phyloP scores from a whole-genome alignment of 1,140 invertebrate species.

The Eubasilissa regina region DNA sequence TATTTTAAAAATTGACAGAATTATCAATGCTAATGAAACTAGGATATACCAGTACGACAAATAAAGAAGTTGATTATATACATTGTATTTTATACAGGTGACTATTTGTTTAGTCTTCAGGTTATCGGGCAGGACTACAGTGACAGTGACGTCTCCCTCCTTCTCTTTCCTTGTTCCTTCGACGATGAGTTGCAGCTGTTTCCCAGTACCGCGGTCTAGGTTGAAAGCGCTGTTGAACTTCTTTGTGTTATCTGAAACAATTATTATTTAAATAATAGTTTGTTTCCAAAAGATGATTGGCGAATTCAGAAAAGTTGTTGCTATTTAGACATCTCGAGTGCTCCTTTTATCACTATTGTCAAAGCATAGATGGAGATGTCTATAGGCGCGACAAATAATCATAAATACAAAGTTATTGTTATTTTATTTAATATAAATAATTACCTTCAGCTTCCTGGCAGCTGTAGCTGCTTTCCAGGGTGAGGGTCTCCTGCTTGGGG shows the following conservation, averaged over 20 bases:
- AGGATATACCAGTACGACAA: no score
- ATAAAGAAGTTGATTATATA: no score
- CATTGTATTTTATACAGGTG: constrained; percentile 12
- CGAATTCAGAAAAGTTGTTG: no score
- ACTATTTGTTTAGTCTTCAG: constrained; percentile 38
- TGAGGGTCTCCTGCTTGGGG: constrained; percentile 62
- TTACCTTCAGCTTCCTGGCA: constrained; percentile 62
- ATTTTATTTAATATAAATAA: neutral
- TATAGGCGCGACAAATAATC: no score
- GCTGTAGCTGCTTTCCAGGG: constrained; percentile 66
- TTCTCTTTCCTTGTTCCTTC: constrained; percentile 20
- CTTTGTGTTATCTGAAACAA: neutral
- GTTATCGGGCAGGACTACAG: constrained; percentile 39
- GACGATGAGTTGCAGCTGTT: constrained; percentile 41
- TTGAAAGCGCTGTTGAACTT: constrained; percentile 26
- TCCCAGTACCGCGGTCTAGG: constrained; percentile 41
- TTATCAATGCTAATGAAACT: no score
- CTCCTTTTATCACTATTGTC: no score
- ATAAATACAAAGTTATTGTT: no score
- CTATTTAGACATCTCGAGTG: no score
- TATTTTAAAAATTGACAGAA: no score
- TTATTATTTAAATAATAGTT: no score
- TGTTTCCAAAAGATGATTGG: no score
- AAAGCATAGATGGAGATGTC: no score
- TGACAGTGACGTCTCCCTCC: constrained; percentile 35